Conservation (phyloP, 1,140 invertebrate genomes). For the Bombus breviceps region DNA sequence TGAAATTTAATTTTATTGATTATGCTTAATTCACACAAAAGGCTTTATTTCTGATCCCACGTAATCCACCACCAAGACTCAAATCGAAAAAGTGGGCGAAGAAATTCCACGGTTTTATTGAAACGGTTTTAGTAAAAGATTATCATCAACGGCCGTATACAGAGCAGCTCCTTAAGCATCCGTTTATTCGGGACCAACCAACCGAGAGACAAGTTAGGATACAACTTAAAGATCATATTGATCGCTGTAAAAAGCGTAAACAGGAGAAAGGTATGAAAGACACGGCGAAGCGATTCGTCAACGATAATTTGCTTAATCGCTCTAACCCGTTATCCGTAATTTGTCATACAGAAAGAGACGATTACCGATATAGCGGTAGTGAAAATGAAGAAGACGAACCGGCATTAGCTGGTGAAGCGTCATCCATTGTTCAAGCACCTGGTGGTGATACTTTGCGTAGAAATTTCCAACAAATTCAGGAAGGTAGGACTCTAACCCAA, state of each 20-base stretch:
- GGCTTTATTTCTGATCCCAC: constrained; percentile 98
- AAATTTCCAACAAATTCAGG: constrained; percentile 98
- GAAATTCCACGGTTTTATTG: constrained; percentile 96
- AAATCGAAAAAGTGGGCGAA: constrained; percentile 99
- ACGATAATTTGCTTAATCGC: neutral
- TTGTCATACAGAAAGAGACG: constrained; percentile 85
- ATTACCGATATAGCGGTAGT: constrained; percentile 93
- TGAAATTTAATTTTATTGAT: constrained; percentile 19
- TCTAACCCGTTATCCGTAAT: neutral
- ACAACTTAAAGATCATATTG: constrained; percentile 99
- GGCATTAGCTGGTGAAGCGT: constrained; percentile 92
- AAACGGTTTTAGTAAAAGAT: constrained; percentile 96
- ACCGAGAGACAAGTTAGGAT: constrained; percentile 98
- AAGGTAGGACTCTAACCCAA: constrained; percentile 88
- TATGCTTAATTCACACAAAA: constrained; percentile 55
- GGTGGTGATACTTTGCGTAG: constrained; percentile 95
- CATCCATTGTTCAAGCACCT: constrained; percentile 94
- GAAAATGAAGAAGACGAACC: constrained; percentile 95
- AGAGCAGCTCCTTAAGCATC: constrained; percentile 98
- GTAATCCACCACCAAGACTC: constrained; percentile 97
- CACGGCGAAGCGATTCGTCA: neutral
- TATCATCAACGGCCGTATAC: constrained; percentile 99
- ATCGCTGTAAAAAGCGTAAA: constrained; percentile 97
- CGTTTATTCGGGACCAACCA: constrained; percentile 98
- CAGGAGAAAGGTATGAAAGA: constrained; percentile 88